phyloP scores from a whole-genome alignment of 30 jellyfish, hydroid and myxozoan species.

The Pseudorhiza aurosa region DNA sequence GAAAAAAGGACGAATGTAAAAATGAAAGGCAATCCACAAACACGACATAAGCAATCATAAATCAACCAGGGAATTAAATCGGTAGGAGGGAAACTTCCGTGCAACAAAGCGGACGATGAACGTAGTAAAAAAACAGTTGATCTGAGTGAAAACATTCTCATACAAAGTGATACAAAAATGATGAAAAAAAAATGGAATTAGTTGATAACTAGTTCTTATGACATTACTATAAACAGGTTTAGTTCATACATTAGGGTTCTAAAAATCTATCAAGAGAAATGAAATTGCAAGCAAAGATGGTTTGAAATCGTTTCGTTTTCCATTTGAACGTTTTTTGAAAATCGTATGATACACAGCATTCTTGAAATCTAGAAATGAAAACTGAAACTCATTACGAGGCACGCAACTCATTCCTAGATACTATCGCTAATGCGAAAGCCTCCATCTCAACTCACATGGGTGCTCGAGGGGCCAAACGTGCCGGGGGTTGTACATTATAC shows the following conservation, averaged over 20 bases:
- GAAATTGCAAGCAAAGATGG: background rate
- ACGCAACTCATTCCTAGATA: too few relatives aligned
- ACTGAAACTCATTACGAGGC: too few relatives aligned
- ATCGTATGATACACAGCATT: constrained; percentile 69
- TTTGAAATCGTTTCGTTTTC: constrained; percentile 15
- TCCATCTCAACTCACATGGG: too few relatives aligned
- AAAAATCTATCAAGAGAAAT: constrained; percentile 12
- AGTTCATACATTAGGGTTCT: constrained; percentile 37
- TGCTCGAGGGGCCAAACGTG: too few relatives aligned
- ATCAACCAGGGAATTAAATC: constrained; percentile 20
- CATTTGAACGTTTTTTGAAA: constrained; percentile 8
- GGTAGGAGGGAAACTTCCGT: constrained; percentile 2
- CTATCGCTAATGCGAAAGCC: too few relatives aligned
- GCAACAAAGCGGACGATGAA: constrained; percentile 9
- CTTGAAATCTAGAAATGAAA: constrained; percentile 26
- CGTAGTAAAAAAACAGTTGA: constrained; percentile 3
- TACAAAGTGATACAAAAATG: background rate
- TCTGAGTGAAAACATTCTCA: constrained; percentile 36
- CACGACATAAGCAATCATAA: constrained; percentile 27
- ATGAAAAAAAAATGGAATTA: background rate
- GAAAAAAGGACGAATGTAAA: background rate
- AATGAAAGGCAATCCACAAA: constrained; percentile 29
- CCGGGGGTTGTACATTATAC: too few relatives aligned
- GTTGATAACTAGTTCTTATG: background rate
- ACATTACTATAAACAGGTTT: constrained; percentile 27